A percentile compares a stretch with the other conserved stretches of the same genome.
Evolutionary conservation across 2,888 invertebrate genomes (phyloP).

Genomic region (Brachypalpus laphriformis): DNA sequence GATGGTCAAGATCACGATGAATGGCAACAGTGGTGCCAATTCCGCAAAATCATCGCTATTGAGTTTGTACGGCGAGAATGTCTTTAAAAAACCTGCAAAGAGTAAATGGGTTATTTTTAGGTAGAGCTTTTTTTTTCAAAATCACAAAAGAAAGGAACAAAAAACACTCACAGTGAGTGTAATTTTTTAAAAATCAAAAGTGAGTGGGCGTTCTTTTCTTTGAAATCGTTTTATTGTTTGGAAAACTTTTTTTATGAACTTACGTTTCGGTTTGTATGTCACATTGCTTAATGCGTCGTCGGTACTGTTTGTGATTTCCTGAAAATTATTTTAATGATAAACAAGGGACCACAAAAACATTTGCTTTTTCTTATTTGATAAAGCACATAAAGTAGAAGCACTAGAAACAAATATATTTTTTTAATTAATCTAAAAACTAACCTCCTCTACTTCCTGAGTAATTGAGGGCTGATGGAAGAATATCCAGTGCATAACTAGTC

Average conservation of each 20-base stretch:
- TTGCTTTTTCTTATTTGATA: not conserved
- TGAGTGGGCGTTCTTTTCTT: constrained; percentile 14
- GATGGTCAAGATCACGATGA: constrained; percentile 75
- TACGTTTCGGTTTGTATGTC: constrained; percentile 53
- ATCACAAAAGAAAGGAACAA: constrained; percentile 3
- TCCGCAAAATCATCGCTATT: constrained; percentile 66
- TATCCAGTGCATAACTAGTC: constrained; percentile 62
- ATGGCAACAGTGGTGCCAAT: constrained; percentile 75
- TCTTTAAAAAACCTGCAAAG: constrained; percentile 59
- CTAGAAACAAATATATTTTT: not conserved
- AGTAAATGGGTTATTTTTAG: constrained; percentile 55
- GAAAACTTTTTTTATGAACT: constrained; percentile 17
- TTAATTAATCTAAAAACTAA: constrained; percentile 29
- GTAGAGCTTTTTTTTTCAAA: constrained; percentile 34
- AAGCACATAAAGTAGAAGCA: not conserved
- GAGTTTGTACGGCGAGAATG: constrained; percentile 55
- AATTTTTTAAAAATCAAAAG: not conserved
- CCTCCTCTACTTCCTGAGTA: constrained; percentile 57
- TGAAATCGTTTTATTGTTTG: constrained; percentile 2
- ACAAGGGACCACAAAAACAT: constrained; percentile 36
- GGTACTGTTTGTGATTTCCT: constrained; percentile 49
- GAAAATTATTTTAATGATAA: constrained; percentile 49
- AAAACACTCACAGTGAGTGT: constrained; percentile 1
- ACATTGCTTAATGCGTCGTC: constrained; percentile 17
- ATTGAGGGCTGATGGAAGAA: constrained; percentile 59